Base-by-base conservation (phyloP, 1,140 invertebrate genomes). In the Antheraea pernyi region DNA sequence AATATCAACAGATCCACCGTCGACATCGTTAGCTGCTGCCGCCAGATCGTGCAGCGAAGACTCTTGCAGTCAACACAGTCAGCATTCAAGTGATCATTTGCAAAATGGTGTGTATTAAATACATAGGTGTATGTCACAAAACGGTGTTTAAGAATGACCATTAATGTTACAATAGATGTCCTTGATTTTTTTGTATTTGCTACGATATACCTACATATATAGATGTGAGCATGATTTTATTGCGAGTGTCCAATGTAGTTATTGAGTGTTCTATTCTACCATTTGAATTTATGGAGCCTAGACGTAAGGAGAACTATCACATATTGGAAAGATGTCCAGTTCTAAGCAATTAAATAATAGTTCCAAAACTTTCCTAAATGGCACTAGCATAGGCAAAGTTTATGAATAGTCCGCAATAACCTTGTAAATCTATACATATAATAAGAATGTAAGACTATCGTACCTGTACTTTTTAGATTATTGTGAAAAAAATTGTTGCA, bases 31-130 rank as follows among this genome's bases (percentile, higher is more conserved):
- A 73, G 86, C 69, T 82, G 71, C 61, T 86, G 81, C 82, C 71
- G 84, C 85, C 74, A 90, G 82, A 68, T 19, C 79, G 7, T 83
- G 83, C 79, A 84, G 79, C 72, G 86, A 88, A 67, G 88, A 88
- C 62, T 65, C 86, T 0, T 85, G 86, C 85, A 86, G 85, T 65
- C 85, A 78, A 36, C 77, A 79, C 65, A 81, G 78, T 65, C 80
- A 88, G 60, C 83, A 87, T 36, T 82, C 85, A 3, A 85, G 82
- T 65, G 87, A 89, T n/a, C 85, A 88, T 13, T 71, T 77, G 19
- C 83, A 83, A 64, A 90, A 88, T 73, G 88, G 88, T 90, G 75
- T 82, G 87, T 89, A 89, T 74, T 13, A 18, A 37, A 42, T 22
- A 10, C 36, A 53, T 16, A 16, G 39, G 58, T 69, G 67, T 68